These are phyloP conservation scores for Hippolais icterina DNA, from an alignment of 2,113 vertebrate species.

Conservation along the genomic window DNA sequence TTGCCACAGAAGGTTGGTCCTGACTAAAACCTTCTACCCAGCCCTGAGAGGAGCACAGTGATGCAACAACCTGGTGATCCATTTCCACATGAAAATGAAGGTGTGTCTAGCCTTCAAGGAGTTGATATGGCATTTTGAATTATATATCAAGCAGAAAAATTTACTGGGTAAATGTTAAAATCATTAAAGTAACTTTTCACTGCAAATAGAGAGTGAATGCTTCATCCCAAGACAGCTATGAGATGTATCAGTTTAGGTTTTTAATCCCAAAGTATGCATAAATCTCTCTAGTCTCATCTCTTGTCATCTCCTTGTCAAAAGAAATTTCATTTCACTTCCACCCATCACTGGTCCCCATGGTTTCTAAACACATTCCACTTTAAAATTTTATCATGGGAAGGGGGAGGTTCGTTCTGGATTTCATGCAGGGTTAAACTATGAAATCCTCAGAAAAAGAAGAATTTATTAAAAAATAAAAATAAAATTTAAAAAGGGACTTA, in stretches of 20 bases:
- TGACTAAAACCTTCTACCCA: background rate
- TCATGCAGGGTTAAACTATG: slow-evolving; percentile 32
- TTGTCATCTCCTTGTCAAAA: slow-evolving; percentile 72
- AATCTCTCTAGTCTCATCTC: slow-evolving; percentile 56
- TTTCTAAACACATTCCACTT: slow-evolving; percentile 69
- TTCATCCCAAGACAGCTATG: slow-evolving; percentile 57
- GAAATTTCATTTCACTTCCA: slow-evolving; percentile 55
- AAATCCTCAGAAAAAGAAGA: slow-evolving; percentile 5
- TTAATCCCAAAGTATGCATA: slow-evolving; percentile 47
- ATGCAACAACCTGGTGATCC: slow-evolving; percentile 16
- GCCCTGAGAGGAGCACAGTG: background rate
- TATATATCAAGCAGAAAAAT: slow-evolving; percentile 65
- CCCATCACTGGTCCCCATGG: background rate
- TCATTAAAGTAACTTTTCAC: slow-evolving; percentile 63
- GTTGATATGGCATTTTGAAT: slow-evolving; percentile 54
- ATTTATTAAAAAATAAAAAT: background rate
- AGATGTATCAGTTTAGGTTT: slow-evolving; percentile 58
- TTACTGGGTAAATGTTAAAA: slow-evolving; percentile 69
- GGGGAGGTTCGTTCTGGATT: background rate
- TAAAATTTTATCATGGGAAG: slow-evolving; percentile 69
- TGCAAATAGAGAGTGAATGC: slow-evolving; percentile 66
- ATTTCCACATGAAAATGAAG: slow-evolving; percentile 60
- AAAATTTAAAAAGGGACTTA: background rate
- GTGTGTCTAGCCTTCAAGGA: slow-evolving; percentile 9
- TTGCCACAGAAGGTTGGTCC: background rate